A percentile compares a stretch with the other conserved stretches of the same genome.
Evolutionary conservation across 1,140 invertebrate species (phyloP).

Genomic region (Bombus pascuorum): DNA sequence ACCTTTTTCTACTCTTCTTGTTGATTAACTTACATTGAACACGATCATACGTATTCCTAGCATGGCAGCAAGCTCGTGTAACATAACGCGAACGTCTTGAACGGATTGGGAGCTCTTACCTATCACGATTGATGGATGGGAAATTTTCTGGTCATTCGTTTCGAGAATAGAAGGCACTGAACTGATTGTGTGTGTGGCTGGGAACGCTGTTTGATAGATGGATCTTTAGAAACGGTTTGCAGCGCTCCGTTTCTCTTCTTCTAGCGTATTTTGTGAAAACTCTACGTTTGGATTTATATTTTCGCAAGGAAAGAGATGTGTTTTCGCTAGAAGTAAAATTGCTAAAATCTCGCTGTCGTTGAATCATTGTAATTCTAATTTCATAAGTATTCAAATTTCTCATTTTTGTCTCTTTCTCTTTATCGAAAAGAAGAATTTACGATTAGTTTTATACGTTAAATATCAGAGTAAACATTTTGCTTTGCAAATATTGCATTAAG

Average conservation of each 20-base stretch:
- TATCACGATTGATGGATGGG: background rate
- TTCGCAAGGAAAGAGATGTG: background rate
- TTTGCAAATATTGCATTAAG: too few species aligned
- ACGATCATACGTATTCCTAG: background rate
- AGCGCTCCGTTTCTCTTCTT: background rate
- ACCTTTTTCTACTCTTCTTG: background rate
- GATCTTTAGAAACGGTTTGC: background rate
- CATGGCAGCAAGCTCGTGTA: background rate
- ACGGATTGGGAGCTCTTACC: background rate
- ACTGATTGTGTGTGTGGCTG: background rate
- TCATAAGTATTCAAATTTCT: too few species aligned
- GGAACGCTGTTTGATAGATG: background rate
- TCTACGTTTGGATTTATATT: background rate
- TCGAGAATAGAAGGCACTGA: background rate
- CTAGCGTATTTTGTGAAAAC: background rate
- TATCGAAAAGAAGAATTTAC: too few species aligned
- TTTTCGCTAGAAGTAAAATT: background rate
- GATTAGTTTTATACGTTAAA: too few species aligned
- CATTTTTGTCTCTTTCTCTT: too few species aligned
- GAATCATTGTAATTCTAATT: too few species aligned
- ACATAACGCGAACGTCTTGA: background rate
- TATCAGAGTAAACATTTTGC: too few species aligned
- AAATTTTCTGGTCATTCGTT: constrained; percentile 6
- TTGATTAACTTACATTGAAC: constrained; percentile 33
- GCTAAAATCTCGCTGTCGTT: background rate